Evolutionary conservation across 2,797 vertebrate genomes (phyloP).

Genomic region (Tenualosa ilisha): DNA sequence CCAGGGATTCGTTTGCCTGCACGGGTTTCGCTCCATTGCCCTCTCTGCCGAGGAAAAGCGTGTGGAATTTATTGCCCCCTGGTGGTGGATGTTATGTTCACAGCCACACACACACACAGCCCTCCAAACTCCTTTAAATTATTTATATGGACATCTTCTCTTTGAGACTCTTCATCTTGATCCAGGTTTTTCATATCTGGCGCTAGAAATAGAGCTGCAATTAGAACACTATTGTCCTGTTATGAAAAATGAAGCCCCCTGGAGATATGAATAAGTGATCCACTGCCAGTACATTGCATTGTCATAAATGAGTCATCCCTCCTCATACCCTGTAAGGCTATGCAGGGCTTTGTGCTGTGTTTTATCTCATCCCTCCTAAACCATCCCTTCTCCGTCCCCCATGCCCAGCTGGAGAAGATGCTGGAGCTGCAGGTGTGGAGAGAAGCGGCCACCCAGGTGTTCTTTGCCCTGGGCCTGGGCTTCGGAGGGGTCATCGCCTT

Average conservation of each 20-base stretch:
- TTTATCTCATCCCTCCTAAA: background rate
- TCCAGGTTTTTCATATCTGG: constrained; percentile 16
- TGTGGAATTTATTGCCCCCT: constrained; percentile 58
- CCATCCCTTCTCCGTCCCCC: background rate
- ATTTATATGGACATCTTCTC: background rate
- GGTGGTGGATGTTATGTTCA: constrained; percentile 45
- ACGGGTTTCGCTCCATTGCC: background rate
- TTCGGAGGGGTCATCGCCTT: constrained; percentile 98
- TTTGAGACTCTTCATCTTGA: background rate
- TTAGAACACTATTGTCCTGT: background rate
- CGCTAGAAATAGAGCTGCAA: background rate
- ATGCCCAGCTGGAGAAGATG: constrained; percentile 92
- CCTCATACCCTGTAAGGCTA: too few species aligned
- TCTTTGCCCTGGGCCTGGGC: constrained; percentile 93
- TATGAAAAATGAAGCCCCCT: background rate
- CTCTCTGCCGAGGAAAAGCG: background rate
- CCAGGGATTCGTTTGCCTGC: background rate
- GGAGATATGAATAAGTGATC: background rate
- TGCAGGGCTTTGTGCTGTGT: too few species aligned
- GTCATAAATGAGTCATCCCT: background rate
- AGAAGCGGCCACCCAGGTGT: constrained; percentile 96
- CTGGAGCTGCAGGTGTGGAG: constrained; percentile 96
- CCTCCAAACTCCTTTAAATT: background rate
- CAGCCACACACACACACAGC: background rate
- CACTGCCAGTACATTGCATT: background rate